Conservation (phyloP, 2,888 invertebrate species). For the Ophion obscuratus region DNA sequence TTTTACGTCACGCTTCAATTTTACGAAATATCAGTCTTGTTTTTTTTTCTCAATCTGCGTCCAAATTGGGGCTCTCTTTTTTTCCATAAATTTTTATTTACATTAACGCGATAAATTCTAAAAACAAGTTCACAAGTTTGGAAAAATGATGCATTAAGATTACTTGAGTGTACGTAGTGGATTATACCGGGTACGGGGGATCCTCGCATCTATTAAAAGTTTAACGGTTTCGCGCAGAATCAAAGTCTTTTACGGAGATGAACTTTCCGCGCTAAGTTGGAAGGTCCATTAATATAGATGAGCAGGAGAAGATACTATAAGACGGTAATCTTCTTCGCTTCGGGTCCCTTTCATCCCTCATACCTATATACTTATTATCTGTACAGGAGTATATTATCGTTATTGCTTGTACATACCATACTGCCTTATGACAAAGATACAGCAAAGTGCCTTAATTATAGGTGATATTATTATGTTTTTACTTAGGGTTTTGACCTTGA, state of each 20-base stretch:
- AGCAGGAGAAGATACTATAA: slow-evolving; percentile 9
- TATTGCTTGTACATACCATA: background rate
- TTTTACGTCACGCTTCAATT: background rate
- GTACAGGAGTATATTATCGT: background rate
- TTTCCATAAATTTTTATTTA: slow-evolving; percentile 15
- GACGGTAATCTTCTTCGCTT: background rate
- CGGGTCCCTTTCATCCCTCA: background rate
- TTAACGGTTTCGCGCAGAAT: slow-evolving; percentile 3
- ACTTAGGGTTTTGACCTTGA: too few species aligned
- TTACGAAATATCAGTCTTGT: background rate
- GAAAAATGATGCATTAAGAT: slow-evolving; percentile 35
- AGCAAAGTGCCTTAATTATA: background rate
- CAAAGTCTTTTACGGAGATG: slow-evolving; percentile 13
- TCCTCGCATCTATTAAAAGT: slow-evolving; percentile 33
- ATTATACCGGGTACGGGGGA: background rate
- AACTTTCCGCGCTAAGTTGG: slow-evolving; percentile 23
- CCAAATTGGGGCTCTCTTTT: background rate
- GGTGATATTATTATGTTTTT: background rate
- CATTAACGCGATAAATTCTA: background rate
- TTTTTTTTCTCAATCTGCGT: background rate
- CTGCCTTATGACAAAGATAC: background rate
- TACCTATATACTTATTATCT: background rate
- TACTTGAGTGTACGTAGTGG: slow-evolving; percentile 17
- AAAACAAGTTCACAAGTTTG: slow-evolving; percentile 1
- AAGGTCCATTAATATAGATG: slow-evolving; percentile 47